Conservation (phyloP, 1,140 invertebrate species). For the Cotesia typhae region DNA sequence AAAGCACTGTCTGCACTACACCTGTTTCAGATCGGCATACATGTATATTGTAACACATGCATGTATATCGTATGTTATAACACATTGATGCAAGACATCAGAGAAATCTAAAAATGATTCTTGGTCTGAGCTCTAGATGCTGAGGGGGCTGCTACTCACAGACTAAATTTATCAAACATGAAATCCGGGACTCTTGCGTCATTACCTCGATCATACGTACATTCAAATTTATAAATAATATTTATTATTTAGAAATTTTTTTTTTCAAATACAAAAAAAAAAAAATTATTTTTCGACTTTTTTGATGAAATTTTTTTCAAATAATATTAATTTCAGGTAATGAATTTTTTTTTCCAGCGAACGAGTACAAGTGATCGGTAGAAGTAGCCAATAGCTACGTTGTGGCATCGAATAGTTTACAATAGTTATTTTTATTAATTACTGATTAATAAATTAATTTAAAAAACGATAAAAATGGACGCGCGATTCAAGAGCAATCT, state of each 20-base stretch:
- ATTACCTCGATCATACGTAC: slow-evolving; percentile 36
- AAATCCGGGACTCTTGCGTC: slow-evolving; percentile 58
- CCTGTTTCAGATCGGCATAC: slow-evolving; percentile 51
- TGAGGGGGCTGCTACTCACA: slow-evolving; percentile 45
- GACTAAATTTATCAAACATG: slow-evolving; percentile 61
- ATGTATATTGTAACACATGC: not conserved
- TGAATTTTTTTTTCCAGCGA: slow-evolving; percentile 69
- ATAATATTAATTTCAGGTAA: not conserved
- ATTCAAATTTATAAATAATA: slow-evolving; percentile 7
- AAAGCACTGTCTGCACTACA: slow-evolving; percentile 48
- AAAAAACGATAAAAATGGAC: slow-evolving; percentile 68
- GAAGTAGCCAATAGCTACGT: slow-evolving; percentile 27
- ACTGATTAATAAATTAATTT: slow-evolving; percentile 1
- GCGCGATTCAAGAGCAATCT: slow-evolving; percentile 90
- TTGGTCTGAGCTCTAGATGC: slow-evolving; percentile 43
- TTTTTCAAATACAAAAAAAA: not conserved
- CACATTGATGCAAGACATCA: not conserved
- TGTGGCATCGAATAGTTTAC: not conserved
- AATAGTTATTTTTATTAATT: slow-evolving; percentile 1
- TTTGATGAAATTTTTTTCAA: not conserved
- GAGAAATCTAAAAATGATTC: slow-evolving; percentile 58
- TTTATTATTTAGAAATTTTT: not conserved
- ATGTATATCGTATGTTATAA: not conserved
- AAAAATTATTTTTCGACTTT: not conserved
- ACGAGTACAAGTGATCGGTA: slow-evolving; percentile 69